Percentiles rank a stretch among this genome's conserved stretches.
These are phyloP conservation scores for Poecilia gillii DNA, from an alignment of 2,797 vertebrate genomes.

Conservation along the genomic window DNA sequence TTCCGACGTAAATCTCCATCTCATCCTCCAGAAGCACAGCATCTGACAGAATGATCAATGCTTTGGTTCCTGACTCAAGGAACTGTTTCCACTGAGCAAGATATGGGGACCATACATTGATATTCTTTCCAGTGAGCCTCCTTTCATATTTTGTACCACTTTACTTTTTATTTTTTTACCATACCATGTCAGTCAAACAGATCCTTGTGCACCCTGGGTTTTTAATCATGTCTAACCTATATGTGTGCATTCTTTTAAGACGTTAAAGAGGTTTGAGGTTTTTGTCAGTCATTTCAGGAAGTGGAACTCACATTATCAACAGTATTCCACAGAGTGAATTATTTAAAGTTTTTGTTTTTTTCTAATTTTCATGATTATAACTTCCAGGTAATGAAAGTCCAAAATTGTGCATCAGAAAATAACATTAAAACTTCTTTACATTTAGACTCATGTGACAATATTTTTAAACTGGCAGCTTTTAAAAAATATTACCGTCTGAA, in stretches of 20 bases:
- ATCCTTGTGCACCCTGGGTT: not conserved
- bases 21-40: slow-evolving; percentile 14
- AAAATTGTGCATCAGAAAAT: not conserved
- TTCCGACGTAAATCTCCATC: slow-evolving; percentile 18
- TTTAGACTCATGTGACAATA: too few relatives aligned
- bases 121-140: slow-evolving; percentile 1
- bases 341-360: not conserved
- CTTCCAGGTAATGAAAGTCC: not conserved
- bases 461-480: too few relatives aligned
- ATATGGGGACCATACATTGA: slow-evolving; percentile 22
- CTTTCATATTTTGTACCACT: slow-evolving; percentile 7
- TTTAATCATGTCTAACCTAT: not conserved
- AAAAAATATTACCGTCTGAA: too few relatives aligned
- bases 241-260: not conserved
- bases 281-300: too few relatives aligned
- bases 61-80: slow-evolving; percentile 7
- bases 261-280: not conserved
- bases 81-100: slow-evolving; percentile 15
- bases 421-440: too few relatives aligned
- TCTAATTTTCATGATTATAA: not conserved
- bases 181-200: not conserved
- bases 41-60: slow-evolving; percentile 29
- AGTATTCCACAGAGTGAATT: too few relatives aligned
- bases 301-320: too few relatives aligned
- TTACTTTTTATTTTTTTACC: not conserved